Base-by-base conservation (phyloP, 2,888 invertebrate species). In the Eupeodes latifasciatus region DNA sequence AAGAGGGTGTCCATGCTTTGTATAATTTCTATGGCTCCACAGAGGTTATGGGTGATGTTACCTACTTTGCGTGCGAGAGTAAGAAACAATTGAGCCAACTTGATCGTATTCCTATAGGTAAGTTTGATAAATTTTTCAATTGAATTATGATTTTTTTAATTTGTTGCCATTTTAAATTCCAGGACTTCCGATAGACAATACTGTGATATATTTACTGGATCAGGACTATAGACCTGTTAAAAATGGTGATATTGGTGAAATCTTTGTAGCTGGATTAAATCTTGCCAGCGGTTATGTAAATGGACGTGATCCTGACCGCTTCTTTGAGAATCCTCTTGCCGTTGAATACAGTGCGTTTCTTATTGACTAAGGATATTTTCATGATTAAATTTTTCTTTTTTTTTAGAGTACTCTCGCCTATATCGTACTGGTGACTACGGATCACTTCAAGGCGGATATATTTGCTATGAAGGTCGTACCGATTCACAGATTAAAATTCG, bases 1-100 rank as follows among this genome's bases (percentile, higher is more conserved):
- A 95, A n/a, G 95, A 95, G 78, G 94, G 95, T 11, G 93, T 94
- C 0, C 96, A 96, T 87, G 94, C 95, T 16, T 93, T 98, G 57
- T 97, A 97, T 75, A 98, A 98, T 92, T 98, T 98, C 92, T 98
- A 98, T 91, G 98, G 98, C 0, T 97, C 98, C 90, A 98, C 98
- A 0, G 98, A 98, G 93, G 96, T 98, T 0, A 98, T 98, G 96
- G 98, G 97, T 0, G 98, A 98, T 92, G 97, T 98, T 3, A 97
- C 98, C 0, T 98, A 95, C 91, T 96, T 96, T 90, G 94, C 96
- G 0, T 94, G 98, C 90, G 95, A 95, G 81, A 95, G 94, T 71
- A 91, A 94, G 14, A 94, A 94, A 5, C 96, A 97, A 89, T 91
- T 97, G 82, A 94, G 95, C 85, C 92, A 94, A 81, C 94, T 95